Evolutionary conservation across 2,797 vertebrate species (phyloP), one percentile per base, ranked within the genome.

Genomic region (Acipenser oxyrinchus): DNA sequence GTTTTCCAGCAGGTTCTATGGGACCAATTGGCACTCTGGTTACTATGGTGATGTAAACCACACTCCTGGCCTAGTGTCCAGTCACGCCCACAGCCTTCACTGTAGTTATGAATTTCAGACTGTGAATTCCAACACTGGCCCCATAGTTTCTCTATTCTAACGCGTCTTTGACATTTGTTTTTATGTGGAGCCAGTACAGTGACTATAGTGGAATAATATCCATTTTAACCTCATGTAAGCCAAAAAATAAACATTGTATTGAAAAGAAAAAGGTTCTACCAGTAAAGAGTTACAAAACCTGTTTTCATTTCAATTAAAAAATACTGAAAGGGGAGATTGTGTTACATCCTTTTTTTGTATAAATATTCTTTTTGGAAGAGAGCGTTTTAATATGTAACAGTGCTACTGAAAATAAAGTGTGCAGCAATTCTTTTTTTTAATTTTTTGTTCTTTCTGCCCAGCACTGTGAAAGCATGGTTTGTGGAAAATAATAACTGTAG

Each of bases 391-490:
- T 62, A 69, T 69, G 66, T 74, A 71, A 69, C 67, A 69, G 65
- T 67, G 60, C 59, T 67, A 67, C 70, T 74, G 62, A 55, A 71
- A 37, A 73, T 68, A 59, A 71, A 73, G 66, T 37, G 61, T 63
- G 62, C 63, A 68, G 60, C 63, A 68, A 68, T 65, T 69, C 48
- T 70, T 77, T 12, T 18, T 55, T 12, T 60, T 60, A 6, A 10
- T 60, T 60, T 60, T 60, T 3, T 79, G 68, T 37, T 69, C 52
- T 77, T 77, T 72, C 77, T 76, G 75, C 82, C 80, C 76, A 59
- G 73, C 48, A 64, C 62, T 50, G 67, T 18, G 37, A 69, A 63
- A 64, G 53, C 66, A 68, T 66, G 61, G 69, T 73, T 72, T 68
- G 59, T 71, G 48, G 62, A 68, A 55, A 73, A 57, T 62, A 68